Conservation (phyloP, 92 coral and sea anemone species). For the Umimayanthus chanpuru region DNA sequence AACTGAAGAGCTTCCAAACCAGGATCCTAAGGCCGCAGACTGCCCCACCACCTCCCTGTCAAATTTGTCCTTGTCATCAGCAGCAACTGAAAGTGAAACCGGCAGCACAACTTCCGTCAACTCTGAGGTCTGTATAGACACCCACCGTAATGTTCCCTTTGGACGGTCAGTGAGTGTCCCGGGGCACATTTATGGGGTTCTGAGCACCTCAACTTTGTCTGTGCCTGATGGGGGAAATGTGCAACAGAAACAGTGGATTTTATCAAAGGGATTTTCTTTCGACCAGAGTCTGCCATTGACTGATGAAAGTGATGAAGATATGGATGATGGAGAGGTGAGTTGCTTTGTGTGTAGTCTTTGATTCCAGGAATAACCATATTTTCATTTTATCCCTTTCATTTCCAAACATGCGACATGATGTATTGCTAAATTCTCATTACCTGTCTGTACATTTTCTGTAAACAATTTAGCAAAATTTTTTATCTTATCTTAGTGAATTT, state of each 20-base stretch:
- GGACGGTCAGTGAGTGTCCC: conserved; percentile 42
- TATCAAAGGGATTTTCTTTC: conserved; percentile 23
- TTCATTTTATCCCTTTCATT: background rate
- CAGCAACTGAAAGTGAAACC: background rate
- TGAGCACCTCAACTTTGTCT: background rate
- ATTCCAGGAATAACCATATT: too few relatives aligned
- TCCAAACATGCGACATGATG: too few relatives aligned
- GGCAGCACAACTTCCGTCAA: background rate
- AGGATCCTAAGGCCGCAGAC: background rate
- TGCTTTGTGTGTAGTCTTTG: too few relatives aligned
- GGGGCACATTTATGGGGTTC: background rate
- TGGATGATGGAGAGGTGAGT: conserved; percentile 38
- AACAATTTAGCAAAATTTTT: too few relatives aligned
- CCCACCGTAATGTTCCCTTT: background rate
- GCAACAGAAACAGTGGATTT: background rate
- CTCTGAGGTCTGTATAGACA: conserved; percentile 1
- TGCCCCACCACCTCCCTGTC: background rate
- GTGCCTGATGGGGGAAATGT: background rate
- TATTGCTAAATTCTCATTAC: too few relatives aligned
- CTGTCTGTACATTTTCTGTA: too few relatives aligned
- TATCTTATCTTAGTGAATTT: too few relatives aligned
- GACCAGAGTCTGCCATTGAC: conserved; percentile 24
- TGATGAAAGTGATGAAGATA: conserved; percentile 31
- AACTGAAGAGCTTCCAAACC: background rate
- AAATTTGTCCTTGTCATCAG: conserved; percentile 34